A percentile compares a stretch with the other conserved stretches of the same genome.
Conservation (phyloP, 2,888 invertebrate species). For the Tinea pellionella region DNA sequence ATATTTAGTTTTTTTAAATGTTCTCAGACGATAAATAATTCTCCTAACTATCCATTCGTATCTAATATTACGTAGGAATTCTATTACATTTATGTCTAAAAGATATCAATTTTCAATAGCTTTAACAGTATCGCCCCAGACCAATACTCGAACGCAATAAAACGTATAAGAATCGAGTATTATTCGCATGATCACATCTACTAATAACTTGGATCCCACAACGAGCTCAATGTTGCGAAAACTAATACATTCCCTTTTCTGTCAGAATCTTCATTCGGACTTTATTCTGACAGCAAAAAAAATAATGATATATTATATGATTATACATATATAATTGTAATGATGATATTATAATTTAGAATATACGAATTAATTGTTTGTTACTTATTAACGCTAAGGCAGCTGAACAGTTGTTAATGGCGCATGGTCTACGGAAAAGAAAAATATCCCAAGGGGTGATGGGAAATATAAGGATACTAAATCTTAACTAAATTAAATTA, state of each 20-base stretch:
- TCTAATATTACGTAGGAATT: conserved; percentile 6
- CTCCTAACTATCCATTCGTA: background rate
- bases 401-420: no score
- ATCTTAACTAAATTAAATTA: no score
- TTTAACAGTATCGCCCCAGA: conserved; percentile 40
- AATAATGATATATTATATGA: background rate
- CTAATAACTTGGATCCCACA: conserved; percentile 66
- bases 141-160: conserved; percentile 56
- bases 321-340: no score
- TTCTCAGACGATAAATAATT: background rate
- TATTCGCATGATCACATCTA: conserved; percentile 64
- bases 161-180: conserved; percentile 59
- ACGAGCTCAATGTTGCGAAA: conserved; percentile 59
- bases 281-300: background rate
- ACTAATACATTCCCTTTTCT: conserved; percentile 27
- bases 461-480: no score
- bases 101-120: conserved; percentile 33
- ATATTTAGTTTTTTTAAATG: background rate
- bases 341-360: no score
- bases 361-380: no score
- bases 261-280: conserved; percentile 5
- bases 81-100: conserved; percentile 16
- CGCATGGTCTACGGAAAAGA: no score
- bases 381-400: no score
- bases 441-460: no score